These are phyloP conservation scores for Callimorpha dominula DNA, from an alignment of 2,888 invertebrate species.

Conservation along the genomic window DNA sequence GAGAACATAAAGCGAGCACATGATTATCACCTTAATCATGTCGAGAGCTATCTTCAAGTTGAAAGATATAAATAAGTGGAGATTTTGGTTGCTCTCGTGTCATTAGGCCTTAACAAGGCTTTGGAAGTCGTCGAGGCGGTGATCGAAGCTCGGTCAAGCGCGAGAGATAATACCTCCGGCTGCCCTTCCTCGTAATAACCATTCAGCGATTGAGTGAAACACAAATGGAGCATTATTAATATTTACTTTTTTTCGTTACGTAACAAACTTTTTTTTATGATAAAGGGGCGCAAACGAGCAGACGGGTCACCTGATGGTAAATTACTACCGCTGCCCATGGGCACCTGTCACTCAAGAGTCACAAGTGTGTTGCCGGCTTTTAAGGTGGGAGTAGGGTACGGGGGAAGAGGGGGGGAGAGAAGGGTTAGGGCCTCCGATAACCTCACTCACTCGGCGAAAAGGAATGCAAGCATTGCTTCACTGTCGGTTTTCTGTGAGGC, in stretches of 20 bases:
- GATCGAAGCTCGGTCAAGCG: constrained; percentile 84
- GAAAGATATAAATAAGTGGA: constrained; percentile 72
- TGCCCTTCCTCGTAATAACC: constrained; percentile 58
- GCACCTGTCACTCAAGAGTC: too few relatives aligned
- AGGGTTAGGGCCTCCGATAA: too few relatives aligned
- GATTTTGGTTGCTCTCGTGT: constrained; percentile 74
- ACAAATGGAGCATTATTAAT: constrained; percentile 40
- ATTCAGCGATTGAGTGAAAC: constrained; percentile 44
- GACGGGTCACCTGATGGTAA: too few relatives aligned
- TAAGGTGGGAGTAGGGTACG: too few relatives aligned
- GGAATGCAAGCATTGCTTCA: too few relatives aligned
- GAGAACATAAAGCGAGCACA: constrained; percentile 15
- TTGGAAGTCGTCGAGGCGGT: constrained; percentile 76
- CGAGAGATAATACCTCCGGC: constrained; percentile 76
- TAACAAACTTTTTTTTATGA: constrained; percentile 23
- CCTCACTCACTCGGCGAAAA: too few relatives aligned
- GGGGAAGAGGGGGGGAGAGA: too few relatives aligned
- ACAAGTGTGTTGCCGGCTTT: too few relatives aligned
- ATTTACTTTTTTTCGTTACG: constrained; percentile 37
- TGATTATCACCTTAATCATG: constrained; percentile 53
- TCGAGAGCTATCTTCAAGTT: constrained; percentile 56
- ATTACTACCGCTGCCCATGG: too few relatives aligned
- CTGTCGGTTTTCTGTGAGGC: too few relatives aligned
- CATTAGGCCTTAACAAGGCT: constrained; percentile 83
- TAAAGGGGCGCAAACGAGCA: too few relatives aligned